These are phyloP conservation scores for Drosophila quinaria DNA, from an alignment of 2,888 invertebrate genomes.

Conservation along the genomic window DNA sequence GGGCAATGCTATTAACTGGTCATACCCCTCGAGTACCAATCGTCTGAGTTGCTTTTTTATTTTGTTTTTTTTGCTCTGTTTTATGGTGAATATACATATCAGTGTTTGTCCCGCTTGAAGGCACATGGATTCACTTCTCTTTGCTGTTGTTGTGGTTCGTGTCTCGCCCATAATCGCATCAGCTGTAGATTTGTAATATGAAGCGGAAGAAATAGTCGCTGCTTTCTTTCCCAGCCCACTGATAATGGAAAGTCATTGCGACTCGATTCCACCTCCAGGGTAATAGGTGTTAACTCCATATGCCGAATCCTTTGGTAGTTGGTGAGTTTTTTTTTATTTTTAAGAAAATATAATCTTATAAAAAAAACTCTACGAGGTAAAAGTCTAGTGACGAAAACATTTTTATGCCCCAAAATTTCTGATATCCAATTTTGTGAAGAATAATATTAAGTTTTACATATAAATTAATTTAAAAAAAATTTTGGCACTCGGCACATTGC, in stretches of 20 bases:
- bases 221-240: slow-evolving; percentile 4
- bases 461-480: too few species aligned
- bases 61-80: slow-evolving; percentile 18
- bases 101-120: slow-evolving; percentile 45
- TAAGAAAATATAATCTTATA: too few species aligned
- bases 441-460: too few species aligned
- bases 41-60: slow-evolving; percentile 23
- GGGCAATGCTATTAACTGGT: slow-evolving; percentile 73
- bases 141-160: slow-evolving; percentile 18
- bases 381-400: too few species aligned
- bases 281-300: slow-evolving; percentile 1
- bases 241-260: slow-evolving; percentile 34
- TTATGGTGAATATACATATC: slow-evolving; percentile 49
- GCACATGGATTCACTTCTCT: slow-evolving; percentile 31
- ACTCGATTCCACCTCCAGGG: slow-evolving; percentile 10
- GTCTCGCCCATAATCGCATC: slow-evolving; percentile 70
- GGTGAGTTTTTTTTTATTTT: not conserved
- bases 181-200: slow-evolving; percentile 67
- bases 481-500: too few species aligned
- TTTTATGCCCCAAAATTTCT: too few species aligned
- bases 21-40: slow-evolving; percentile 55
- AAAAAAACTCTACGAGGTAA: too few species aligned
- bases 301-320: not conserved
- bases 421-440: too few species aligned
- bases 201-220: slow-evolving; percentile 60